Conservation (phyloP, 2,113 vertebrate genomes). For the Tychaedon coryphoeus region DNA sequence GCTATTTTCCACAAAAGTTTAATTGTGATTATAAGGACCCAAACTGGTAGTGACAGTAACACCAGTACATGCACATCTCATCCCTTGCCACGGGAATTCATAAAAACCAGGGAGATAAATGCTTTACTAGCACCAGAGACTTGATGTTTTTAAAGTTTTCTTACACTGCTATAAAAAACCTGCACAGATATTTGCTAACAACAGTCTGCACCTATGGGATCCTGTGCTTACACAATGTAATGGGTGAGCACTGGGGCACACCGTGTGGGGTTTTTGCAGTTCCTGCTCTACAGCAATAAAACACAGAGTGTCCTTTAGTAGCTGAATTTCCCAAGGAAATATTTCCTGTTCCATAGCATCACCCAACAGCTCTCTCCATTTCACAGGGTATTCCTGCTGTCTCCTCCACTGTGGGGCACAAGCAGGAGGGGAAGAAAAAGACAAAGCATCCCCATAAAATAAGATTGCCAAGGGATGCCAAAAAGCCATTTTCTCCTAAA, state of each 20-base stretch:
- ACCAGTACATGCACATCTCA: not conserved
- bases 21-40: not conserved
- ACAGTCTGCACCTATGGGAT: not conserved
- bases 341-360: not conserved
- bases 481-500: not conserved
- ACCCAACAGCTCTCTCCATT: not conserved
- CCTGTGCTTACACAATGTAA: not conserved
- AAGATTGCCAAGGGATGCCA: not conserved
- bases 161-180: not conserved
- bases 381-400: not conserved
- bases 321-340: not conserved
- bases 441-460: not conserved
- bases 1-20: not conserved
- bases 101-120: not conserved
- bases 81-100: not conserved
- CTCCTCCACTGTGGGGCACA: not conserved
- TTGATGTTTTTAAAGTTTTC: not conserved
- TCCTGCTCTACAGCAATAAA: not conserved
- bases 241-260: not conserved
- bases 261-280: not conserved
- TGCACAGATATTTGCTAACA: not conserved
- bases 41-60: rapidly evolving
- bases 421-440: not conserved
- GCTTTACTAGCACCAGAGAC: not conserved
- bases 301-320: not conserved